phyloP scores from a whole-genome alignment of 2,888 invertebrate genomes.

The Alitta virens region DNA sequence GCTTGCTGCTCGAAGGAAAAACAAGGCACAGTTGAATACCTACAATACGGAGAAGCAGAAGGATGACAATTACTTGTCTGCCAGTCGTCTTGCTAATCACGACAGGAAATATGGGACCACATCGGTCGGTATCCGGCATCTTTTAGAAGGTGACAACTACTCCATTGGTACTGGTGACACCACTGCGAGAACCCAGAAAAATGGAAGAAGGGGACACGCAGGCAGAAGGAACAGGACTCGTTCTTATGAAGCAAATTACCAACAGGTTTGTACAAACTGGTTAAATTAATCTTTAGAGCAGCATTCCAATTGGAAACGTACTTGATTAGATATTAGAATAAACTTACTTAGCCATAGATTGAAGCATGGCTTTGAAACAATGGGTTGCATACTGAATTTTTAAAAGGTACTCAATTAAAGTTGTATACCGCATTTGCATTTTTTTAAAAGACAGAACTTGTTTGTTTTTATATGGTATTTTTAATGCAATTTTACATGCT shows the following conservation, averaged over 20 bases:
- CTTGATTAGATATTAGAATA: no score
- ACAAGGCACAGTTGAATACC: conserved; percentile 35
- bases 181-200: neutral
- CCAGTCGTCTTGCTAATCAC: conserved; percentile 48
- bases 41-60: conserved; percentile 24
- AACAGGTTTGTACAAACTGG: no score
- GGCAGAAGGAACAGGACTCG: neutral
- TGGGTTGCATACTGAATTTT: no score
- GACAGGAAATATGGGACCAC: conserved; percentile 35
- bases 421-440: no score
- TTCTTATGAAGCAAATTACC: neutral
- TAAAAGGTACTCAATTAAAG: no score
- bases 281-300: no score
- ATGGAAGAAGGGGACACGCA: neutral
- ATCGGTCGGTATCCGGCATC: conserved; percentile 1
- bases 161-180: neutral
- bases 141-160: conserved; percentile 4
- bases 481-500: no score
- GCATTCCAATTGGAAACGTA: no score
- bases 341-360: no score
- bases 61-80: conserved; percentile 35
- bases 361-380: no score
- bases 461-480: no score
- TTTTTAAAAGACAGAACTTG: no score
- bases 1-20: conserved; percentile 46